Base-by-base conservation (phyloP, 2,888 invertebrate species). In the Dione juno region DNA sequence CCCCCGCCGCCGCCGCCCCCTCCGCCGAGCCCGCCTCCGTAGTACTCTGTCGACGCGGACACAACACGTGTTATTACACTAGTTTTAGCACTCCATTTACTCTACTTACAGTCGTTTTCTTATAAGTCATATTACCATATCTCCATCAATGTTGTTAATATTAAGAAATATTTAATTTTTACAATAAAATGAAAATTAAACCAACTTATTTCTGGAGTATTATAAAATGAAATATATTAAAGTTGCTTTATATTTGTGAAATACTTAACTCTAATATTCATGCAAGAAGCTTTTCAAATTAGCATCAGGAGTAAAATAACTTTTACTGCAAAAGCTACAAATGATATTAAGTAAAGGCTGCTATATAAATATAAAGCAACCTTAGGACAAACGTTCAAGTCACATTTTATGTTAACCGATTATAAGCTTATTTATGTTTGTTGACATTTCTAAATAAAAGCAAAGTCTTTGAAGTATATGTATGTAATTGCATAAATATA, bases 1-100 rank as follows among this genome's bases (percentile, higher is more conserved):
- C 91, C 89, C 88, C 81, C 81, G 74, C 81, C 80, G 79, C 81
- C 80, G 77, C 74, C 79, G 74, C 87, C 85, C 80, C 87, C 86
- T 80, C 90, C 89, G 82, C 91, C 89, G 88, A 87, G 88, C 77
- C 92, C 92, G 86, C 92, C 87, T 89, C 92, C 92, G 90, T 92
- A 93, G 90, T 92, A 93, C 75, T 92, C 93, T 92, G 90, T 68
- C 50, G 70, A 74, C 50, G 73, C 76, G 19, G 19, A 64, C 68
- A 75, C 76, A 78, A 10, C 76, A 74, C 54, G 65, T 43, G 41
- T 28, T 41, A 67, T 58, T 43, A 64, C 41, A 43, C 35, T 48
- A 10, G 3, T n/a, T 6, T 10, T 6, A 5, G 10, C 28, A 43
- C 21, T 14, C 43, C 28, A 28, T 28, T 28, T 28, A 28, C 28